phyloP scores from a whole-genome alignment of 2,113 vertebrate species.

The Cavia porcellus region DNA sequence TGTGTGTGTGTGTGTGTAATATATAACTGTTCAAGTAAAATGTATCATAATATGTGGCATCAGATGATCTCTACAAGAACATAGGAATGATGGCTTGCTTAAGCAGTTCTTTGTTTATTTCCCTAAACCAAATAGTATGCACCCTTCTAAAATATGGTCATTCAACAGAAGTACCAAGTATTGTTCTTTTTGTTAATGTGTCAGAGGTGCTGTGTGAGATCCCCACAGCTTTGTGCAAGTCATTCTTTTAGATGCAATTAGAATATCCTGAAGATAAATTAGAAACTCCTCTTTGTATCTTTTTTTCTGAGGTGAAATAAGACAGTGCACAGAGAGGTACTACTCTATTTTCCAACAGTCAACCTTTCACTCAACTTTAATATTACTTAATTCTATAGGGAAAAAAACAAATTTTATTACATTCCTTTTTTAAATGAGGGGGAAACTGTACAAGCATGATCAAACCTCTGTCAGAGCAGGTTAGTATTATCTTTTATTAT shows the following conservation, averaged over 20 bases:
- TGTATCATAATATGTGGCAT: constrained; percentile 57
- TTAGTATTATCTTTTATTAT: constrained; percentile 91
- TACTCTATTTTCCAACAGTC: constrained; percentile 85
- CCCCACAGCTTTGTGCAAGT: constrained; percentile 46
- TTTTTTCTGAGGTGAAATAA: constrained; percentile 75
- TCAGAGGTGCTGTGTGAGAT: constrained; percentile 59
- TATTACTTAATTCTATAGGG: constrained; percentile 90
- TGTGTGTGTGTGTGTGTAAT: neutral
- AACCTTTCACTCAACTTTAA: constrained; percentile 89
- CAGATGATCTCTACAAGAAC: constrained; percentile 60
- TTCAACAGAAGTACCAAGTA: constrained; percentile 64
- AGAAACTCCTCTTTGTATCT: constrained; percentile 57
- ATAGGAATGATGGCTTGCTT: constrained; percentile 64
- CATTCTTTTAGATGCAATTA: constrained; percentile 61
- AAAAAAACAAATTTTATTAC: constrained; percentile 88
- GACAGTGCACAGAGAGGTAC: constrained; percentile 76
- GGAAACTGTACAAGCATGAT: constrained; percentile 89
- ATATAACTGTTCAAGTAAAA: constrained; percentile 49
- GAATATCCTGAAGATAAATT: constrained; percentile 59
- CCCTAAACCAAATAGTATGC: constrained; percentile 59
- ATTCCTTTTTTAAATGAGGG: constrained; percentile 86
- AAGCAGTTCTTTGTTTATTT: constrained; percentile 67
- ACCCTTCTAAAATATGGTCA: constrained; percentile 54
- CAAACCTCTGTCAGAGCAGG: constrained; percentile 87
- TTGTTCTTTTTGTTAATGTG: constrained; percentile 57